phyloP scores from a whole-genome alignment of 2,113 vertebrate species.

The Peromyscus maniculatus region DNA sequence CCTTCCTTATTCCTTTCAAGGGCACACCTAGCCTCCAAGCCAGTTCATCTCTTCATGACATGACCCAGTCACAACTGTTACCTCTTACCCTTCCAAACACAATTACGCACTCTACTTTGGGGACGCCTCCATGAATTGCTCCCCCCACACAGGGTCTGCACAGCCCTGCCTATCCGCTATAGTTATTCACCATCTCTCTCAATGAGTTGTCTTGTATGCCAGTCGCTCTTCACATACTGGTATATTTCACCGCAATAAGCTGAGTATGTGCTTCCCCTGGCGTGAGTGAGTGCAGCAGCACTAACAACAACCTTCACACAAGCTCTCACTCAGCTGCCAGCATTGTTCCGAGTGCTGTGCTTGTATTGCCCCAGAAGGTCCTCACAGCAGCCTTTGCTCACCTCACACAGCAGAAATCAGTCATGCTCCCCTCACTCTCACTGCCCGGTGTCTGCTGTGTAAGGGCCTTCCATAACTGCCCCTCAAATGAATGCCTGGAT shows the following conservation, averaged over 20 bases:
- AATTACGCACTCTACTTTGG: neutral
- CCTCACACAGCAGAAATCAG: neutral
- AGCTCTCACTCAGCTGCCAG: neutral
- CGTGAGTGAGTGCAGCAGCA: neutral
- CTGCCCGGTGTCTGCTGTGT: neutral
- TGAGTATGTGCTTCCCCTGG: neutral
- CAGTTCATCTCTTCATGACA: neutral
- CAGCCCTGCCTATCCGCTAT: neutral
- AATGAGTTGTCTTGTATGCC: neutral
- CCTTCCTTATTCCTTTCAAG: neutral
- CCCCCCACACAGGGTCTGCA: too few relatives aligned
- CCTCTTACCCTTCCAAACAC: neutral
- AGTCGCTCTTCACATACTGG: neutral
- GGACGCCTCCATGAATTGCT: too few relatives aligned
- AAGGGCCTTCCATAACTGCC: neutral
- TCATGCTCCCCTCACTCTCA: neutral
- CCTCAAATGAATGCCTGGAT: neutral
- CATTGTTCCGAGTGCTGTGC: neutral
- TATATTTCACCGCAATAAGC: neutral
- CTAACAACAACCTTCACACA: neutral
- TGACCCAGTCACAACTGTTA: too few relatives aligned
- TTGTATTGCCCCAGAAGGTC: too few relatives aligned
- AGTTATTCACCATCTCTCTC: neutral
- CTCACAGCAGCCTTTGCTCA: neutral
- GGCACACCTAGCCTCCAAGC: neutral